These are phyloP conservation scores for Calliphora vicina DNA, from an alignment of 1,140 invertebrate species.

Conservation along the genomic window DNA sequence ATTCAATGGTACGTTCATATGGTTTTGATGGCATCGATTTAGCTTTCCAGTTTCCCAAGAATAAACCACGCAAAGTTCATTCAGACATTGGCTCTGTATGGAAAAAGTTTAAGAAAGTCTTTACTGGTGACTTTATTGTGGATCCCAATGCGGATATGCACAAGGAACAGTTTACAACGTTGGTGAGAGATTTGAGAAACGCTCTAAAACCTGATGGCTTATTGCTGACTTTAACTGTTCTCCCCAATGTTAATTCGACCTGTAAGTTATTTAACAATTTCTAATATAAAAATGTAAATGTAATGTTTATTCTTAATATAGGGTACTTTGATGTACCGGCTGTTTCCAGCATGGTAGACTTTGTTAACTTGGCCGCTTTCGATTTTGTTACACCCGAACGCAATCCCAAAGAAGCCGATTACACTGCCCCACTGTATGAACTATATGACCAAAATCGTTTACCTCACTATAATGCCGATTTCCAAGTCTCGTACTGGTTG, in stretches of 20 bases:
- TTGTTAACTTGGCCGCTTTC: slow-evolving; percentile 80
- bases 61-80: slow-evolving; percentile 78
- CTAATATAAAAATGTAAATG: neutral
- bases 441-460: slow-evolving; percentile 69
- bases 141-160: slow-evolving; percentile 79
- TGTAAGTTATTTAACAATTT: slow-evolving; percentile 66
- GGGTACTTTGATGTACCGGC: slow-evolving; percentile 81
- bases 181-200: slow-evolving; percentile 77
- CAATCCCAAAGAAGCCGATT: slow-evolving; percentile 79
- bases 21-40: slow-evolving; percentile 86
- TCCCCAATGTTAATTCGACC: slow-evolving; percentile 79
- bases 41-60: slow-evolving; percentile 83
- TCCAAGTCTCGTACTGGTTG: slow-evolving; percentile 70
- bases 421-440: slow-evolving; percentile 74
- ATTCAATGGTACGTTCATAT: slow-evolving; percentile 73
- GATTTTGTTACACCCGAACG: slow-evolving; percentile 80
- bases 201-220: slow-evolving; percentile 70
- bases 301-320: slow-evolving; percentile 49
- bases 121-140: slow-evolving; percentile 72
- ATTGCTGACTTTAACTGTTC: slow-evolving; percentile 72
- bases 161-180: slow-evolving; percentile 76
- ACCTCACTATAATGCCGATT: slow-evolving; percentile 72
- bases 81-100: slow-evolving; percentile 71
- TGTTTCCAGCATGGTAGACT: slow-evolving; percentile 78
- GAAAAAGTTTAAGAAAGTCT: slow-evolving; percentile 77